Evolutionary conservation across 1,140 invertebrate genomes (phyloP).

Genomic region (Physella acuta): DNA sequence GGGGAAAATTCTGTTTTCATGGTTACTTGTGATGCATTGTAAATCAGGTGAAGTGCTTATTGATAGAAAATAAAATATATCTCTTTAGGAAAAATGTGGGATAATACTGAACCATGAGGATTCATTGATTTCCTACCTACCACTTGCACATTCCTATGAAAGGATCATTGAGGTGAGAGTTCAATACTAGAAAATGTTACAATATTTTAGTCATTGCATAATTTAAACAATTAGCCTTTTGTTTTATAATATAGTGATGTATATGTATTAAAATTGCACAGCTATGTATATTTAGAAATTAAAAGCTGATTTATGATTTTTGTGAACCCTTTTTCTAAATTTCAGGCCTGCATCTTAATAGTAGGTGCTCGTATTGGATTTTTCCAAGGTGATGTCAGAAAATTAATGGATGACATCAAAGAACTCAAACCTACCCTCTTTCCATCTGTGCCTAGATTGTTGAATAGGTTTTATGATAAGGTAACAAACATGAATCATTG

Average conservation of each 20-base stretch:
- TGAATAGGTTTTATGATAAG: slow-evolving; percentile 86
- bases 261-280: not conserved
- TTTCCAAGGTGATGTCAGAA: slow-evolving; percentile 88
- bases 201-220: too few relatives aligned
- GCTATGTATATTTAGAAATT: not conserved
- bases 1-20: too few relatives aligned
- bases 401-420: slow-evolving; percentile 88
- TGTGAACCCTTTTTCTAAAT: not conserved
- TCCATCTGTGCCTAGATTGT: slow-evolving; percentile 89
- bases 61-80: too few relatives aligned
- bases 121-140: slow-evolving; percentile 81
- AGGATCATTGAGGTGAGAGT: slow-evolving; percentile 51
- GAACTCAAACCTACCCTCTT: slow-evolving; percentile 90
- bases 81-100: slow-evolving; percentile 34
- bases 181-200: too few relatives aligned
- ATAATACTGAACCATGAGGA: slow-evolving; percentile 34
- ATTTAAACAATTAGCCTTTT: too few relatives aligned
- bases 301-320: not conserved
- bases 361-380: slow-evolving; percentile 91
- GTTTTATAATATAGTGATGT: too few relatives aligned
- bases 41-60: too few relatives aligned
- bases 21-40: too few relatives aligned
- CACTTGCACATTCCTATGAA: slow-evolving; percentile 90
- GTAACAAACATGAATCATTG: slow-evolving; percentile 24
- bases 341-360: slow-evolving; percentile 64